phyloP scores from a whole-genome alignment of 2,113 vertebrate genomes.

The Meriones unguiculatus region DNA sequence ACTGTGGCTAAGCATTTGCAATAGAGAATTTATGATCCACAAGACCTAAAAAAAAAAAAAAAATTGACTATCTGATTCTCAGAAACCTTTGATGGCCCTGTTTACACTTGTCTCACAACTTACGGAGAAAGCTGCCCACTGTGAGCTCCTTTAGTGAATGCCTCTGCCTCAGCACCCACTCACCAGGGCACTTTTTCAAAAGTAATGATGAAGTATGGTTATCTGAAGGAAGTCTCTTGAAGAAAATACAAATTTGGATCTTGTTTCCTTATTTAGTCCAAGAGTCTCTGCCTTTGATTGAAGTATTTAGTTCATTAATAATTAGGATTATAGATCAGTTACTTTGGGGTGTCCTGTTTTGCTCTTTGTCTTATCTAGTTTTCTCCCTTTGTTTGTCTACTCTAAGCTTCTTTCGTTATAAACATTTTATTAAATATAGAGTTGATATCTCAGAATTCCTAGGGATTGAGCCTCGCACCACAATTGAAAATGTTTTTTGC shows the following conservation, averaged over 20 bases:
- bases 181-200: neutral
- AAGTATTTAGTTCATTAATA: constrained; percentile 11
- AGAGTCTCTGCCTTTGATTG: constrained; percentile 3
- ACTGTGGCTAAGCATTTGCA: neutral
- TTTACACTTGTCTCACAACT: neutral
- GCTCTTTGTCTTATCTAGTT: neutral
- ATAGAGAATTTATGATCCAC: neutral
- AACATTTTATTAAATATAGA: constrained; percentile 53
- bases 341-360: constrained; percentile 1
- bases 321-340: neutral
- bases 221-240: neutral
- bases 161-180: neutral
- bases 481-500: constrained; percentile 28
- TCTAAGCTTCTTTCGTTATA: constrained; percentile 21
- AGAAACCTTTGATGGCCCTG: constrained; percentile 15
- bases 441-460: constrained; percentile 47
- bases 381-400: constrained; percentile 26
- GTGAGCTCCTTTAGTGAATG: neutral
- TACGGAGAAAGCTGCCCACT: constrained; percentile 17
- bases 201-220: neutral
- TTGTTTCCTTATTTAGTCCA: constrained; percentile 54
- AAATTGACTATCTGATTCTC: neutral
- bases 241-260: neutral
- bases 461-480: neutral
- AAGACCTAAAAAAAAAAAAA: constrained; percentile 27